Evolutionary conservation across 2,113 vertebrate genomes (phyloP).

Genomic region (Gnathonemus longibarbis): DNA sequence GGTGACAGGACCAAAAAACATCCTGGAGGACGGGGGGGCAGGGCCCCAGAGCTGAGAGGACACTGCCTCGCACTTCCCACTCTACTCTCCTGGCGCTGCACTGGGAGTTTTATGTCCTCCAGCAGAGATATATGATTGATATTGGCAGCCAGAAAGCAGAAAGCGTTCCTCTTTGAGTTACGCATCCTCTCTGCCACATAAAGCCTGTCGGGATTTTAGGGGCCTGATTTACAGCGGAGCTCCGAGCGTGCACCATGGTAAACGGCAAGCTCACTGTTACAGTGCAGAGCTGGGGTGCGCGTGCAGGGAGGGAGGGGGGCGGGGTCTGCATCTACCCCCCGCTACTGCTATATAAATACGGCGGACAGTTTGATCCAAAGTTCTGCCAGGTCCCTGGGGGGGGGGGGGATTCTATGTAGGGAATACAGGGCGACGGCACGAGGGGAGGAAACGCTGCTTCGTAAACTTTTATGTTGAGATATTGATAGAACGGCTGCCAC

Average conservation of each 20-base stretch:
- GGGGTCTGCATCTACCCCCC: background rate
- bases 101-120: background rate
- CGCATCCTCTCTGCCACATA: slow-evolving; percentile 16
- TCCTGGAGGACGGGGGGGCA: background rate
- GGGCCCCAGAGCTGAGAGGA: background rate
- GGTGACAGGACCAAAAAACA: background rate
- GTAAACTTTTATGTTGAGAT: slow-evolving; percentile 29
- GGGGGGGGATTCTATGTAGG: slow-evolving; percentile 1
- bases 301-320: background rate
- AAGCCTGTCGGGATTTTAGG: slow-evolving; percentile 21
- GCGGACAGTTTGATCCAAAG: background rate
- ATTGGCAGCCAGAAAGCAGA: background rate
- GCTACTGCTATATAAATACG: background rate
- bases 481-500: slow-evolving; percentile 14
- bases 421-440: slow-evolving; percentile 4
- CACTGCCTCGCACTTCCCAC: background rate
- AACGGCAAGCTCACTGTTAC: background rate
- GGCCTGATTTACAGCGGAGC: slow-evolving; percentile 14
- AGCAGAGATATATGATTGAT: slow-evolving; percentile 4
- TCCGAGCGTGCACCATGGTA: background rate
- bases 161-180: slow-evolving; percentile 10
- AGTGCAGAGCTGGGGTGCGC: background rate
- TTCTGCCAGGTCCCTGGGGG: background rate
- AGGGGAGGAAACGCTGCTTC: slow-evolving; percentile 5
- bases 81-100: background rate